A percentile compares a stretch with the other conserved stretches of the same genome.
Conservation (phyloP, 2,888 invertebrate species). For the Morpho helenor region DNA sequence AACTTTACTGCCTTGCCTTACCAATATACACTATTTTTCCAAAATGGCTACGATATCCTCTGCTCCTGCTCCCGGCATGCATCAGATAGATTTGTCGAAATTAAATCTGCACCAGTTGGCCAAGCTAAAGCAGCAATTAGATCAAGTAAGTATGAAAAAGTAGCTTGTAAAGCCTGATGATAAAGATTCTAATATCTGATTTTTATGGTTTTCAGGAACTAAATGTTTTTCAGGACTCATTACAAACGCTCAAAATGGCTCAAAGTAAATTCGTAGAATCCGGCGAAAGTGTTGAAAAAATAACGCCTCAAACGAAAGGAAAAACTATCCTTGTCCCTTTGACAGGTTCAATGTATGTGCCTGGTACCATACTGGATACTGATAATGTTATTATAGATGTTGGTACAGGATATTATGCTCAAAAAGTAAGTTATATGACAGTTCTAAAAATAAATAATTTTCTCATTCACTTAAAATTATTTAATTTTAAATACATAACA, state of each 20-base stretch:
- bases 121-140: conserved; percentile 91
- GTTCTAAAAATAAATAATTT: conserved; percentile 4
- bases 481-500: neutral
- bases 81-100: conserved; percentile 89
- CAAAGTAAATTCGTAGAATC: conserved; percentile 95
- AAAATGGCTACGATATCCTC: conserved; percentile 81
- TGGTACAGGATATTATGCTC: conserved; percentile 97
- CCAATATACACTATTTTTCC: conserved; percentile 6
- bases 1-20: conserved; percentile 3
- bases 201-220: conserved; percentile 82
- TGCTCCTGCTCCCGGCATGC: conserved; percentile 82
- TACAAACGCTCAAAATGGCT: conserved; percentile 93
- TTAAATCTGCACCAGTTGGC: conserved; percentile 89
- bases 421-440: conserved; percentile 82
- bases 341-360: conserved; percentile 98
- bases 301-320: conserved; percentile 87
- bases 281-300: conserved; percentile 89
- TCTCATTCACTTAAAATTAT: neutral
- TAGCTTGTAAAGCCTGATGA: neutral
- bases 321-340: conserved; percentile 95
- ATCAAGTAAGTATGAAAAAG: conserved; percentile 81
- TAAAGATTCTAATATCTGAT: neutral
- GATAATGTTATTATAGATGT: conserved; percentile 95
- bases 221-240: conserved; percentile 92
- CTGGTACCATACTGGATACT: conserved; percentile 91